phyloP scores from a whole-genome alignment of 2,888 invertebrate species.

The Hoplodrina blanda region DNA sequence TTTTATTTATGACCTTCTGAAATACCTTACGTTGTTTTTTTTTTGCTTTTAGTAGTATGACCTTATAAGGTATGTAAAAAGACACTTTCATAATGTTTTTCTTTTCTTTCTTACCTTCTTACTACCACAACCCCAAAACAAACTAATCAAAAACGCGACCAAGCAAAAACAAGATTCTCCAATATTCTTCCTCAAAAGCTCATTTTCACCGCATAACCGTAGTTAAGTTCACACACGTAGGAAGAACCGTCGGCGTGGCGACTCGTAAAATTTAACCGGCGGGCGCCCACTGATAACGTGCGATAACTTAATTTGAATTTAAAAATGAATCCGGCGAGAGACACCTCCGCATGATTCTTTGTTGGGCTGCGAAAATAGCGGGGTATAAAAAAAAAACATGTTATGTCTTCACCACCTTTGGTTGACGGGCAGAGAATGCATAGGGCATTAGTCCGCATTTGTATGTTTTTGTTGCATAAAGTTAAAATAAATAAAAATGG shows the following conservation, averaged over 20 bases:
- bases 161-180: constrained; percentile 18
- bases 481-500: too few species aligned
- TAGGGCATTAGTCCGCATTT: too few species aligned
- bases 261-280: constrained; percentile 65
- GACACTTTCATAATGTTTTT: too few species aligned
- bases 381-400: too few species aligned
- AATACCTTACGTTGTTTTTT: too few species aligned
- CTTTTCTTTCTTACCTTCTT: too few species aligned
- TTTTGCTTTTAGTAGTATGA: too few species aligned
- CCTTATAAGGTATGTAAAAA: too few species aligned
- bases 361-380: constrained; percentile 36
- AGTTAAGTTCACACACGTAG: constrained; percentile 52
- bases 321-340: constrained; percentile 66
- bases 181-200: constrained; percentile 30
- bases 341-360: constrained; percentile 54
- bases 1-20: too few species aligned
- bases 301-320: constrained; percentile 72
- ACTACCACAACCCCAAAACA: not conserved
- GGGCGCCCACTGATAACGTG: constrained; percentile 55
- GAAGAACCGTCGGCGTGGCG: constrained; percentile 43
- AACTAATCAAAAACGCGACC: constrained; percentile 22
- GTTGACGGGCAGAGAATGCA: too few species aligned
- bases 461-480: too few species aligned
- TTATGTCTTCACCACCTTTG: too few species aligned
- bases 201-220: constrained; percentile 46